Base-by-base conservation (phyloP, 2,888 invertebrate species). In the Amblyjoppa fuscipennis region DNA sequence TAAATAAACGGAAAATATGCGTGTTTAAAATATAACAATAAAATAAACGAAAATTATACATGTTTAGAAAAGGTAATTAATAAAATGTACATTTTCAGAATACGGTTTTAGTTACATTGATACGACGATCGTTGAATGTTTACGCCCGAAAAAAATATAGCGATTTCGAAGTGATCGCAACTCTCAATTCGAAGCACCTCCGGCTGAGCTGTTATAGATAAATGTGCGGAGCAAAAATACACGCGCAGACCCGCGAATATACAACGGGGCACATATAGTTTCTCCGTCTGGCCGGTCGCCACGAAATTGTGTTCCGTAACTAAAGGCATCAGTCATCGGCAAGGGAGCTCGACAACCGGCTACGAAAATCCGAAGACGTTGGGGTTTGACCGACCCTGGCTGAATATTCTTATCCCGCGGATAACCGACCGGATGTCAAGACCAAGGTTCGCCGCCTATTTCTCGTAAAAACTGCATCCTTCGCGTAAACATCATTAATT, bases 301-400 rank as follows among this genome's bases (percentile, higher is more conserved):
- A 82, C 71, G 53, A 41, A 53, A 64, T 41, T 64, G 41, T 64
- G 64, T 68, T 81, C 59, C 56, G 71, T 9, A 64, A 70, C 70
- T 45, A 20, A 53, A 71, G 45, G 64, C 81, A 76, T 76, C 81
- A 82, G 70, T 82, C 81, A 82, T 70, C 81, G 49, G 64, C 38
- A 34, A 51, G n/a, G 31, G 16, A 64, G 41, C 61, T 25, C 51
- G 49, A 53, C 53, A 3, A 56, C n/a, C 1, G 77, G 31, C 53
- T 56, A 20, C 41, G n/a, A 38, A 20, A 11, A 25, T 28, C 9
- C 31, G 25, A 51, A 25, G 20, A 49, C 51, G 64, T 70, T 70
- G 59, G 56, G 49, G 49, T 34, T 45, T 70, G 20, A 75, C 59
- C 49, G 71, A 76, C 64, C 31, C 64, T 66, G 64, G 45, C 25